A percentile compares a stretch with the other conserved stretches of the same genome.
Conservation (phyloP, 2,797 vertebrate genomes). For the Babyrousa celebensis region DNA sequence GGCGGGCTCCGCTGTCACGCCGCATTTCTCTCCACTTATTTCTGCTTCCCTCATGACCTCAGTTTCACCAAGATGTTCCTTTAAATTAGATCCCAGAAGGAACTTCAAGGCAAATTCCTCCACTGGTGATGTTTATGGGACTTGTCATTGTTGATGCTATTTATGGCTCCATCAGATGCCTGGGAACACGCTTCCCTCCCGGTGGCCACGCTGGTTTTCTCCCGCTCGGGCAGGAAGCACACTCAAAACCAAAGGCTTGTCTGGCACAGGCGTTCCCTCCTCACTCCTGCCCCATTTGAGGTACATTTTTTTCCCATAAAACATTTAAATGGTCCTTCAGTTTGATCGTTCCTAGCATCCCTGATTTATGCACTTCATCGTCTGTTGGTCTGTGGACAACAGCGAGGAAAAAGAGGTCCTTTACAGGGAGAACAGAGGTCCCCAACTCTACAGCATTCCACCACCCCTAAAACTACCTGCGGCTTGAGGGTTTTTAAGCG, state of each 20-base stretch:
- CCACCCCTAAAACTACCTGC: neutral
- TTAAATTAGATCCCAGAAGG: conserved; percentile 91
- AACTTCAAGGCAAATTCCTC: conserved; percentile 88
- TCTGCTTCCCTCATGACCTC: conserved; percentile 88
- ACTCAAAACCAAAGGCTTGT: neutral
- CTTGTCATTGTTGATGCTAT: conserved; percentile 87
- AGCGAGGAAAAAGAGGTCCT: neutral
- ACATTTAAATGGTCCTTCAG: neutral
- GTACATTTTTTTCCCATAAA: neutral
- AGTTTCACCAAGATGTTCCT: conserved; percentile 87
- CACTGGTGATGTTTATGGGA: conserved; percentile 87
- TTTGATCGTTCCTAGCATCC: neutral
- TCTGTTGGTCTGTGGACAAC: neutral
- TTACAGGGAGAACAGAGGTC: neutral
- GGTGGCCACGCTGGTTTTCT: neutral
- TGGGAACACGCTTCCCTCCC: neutral
- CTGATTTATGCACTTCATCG: neutral
- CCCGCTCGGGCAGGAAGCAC: neutral
- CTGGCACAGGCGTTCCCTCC: neutral
- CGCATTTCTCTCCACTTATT: conserved; percentile 85
- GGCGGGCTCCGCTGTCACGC: conserved; percentile 87
- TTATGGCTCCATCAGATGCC: conserved; percentile 61
- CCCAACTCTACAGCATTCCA: neutral
- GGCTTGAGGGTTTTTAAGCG: neutral
- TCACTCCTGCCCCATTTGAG: neutral